Conservation (phyloP, 2,113 vertebrate species). For the Chitala chitala region DNA sequence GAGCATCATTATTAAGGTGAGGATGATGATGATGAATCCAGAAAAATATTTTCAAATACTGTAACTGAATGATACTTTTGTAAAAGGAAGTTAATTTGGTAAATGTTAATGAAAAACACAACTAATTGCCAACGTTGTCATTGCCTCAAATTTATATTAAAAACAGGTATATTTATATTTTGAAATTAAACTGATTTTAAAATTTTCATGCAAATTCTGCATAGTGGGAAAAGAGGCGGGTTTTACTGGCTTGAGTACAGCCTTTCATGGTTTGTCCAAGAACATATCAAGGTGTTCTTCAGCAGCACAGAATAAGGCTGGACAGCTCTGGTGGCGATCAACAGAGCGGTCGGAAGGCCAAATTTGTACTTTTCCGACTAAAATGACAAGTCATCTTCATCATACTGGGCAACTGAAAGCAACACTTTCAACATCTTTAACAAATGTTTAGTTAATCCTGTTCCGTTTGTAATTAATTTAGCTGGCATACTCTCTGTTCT, state of each 20-base stretch:
- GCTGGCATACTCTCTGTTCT: no score
- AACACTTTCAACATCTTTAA: neutral
- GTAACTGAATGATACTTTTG: no score
- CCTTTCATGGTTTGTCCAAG: neutral
- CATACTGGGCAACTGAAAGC: neutral
- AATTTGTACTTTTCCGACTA: neutral
- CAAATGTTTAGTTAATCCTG: neutral
- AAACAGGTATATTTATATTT: no score
- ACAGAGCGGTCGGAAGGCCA: neutral
- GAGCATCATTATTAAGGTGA: no score
- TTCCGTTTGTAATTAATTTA: neutral
- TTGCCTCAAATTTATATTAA: no score
- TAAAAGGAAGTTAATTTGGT: no score
- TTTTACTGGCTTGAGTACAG: neutral
- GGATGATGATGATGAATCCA: no score
- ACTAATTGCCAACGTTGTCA: no score
- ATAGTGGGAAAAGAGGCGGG: neutral
- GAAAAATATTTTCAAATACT: no score
- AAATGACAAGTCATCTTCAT: neutral
- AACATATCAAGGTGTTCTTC: neutral
- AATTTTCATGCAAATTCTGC: no score
- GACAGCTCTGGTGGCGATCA: neutral
- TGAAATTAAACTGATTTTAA: no score
- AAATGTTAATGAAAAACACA: no score
- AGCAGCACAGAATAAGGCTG: neutral